phyloP scores from a whole-genome alignment of 2,888 invertebrate genomes.

The Ectobius pallidus region DNA sequence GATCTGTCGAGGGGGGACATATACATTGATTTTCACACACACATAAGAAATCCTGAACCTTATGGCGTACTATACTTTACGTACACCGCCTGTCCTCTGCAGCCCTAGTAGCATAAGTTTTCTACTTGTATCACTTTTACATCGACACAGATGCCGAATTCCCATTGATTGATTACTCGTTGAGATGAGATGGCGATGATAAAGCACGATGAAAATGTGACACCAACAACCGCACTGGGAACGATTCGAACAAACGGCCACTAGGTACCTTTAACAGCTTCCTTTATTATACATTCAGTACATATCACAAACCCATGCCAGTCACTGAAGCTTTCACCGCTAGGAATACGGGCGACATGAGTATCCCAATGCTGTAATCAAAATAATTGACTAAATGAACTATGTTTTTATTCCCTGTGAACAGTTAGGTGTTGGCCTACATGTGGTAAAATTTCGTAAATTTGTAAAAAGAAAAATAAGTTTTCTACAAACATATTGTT shows the following conservation, averaged over 20 bases:
- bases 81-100: too few species aligned
- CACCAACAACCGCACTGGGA: background rate
- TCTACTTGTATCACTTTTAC: too few species aligned
- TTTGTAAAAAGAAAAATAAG: too few species aligned
- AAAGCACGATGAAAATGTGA: constrained; percentile 3
- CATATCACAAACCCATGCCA: background rate
- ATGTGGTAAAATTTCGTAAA: too few species aligned
- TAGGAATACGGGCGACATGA: background rate
- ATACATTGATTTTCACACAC: too few species aligned
- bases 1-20: too few species aligned
- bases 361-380: background rate
- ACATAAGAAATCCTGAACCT: too few species aligned
- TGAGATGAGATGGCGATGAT: background rate
- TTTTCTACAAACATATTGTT: too few species aligned
- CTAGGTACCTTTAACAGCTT: background rate
- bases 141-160: too few species aligned
- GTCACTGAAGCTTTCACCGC: background rate
- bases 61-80: too few species aligned
- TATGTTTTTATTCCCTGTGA: background rate
- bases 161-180: constrained; percentile 12
- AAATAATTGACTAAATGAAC: background rate
- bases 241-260: background rate
- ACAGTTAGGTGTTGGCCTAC: too few species aligned
- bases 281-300: background rate
- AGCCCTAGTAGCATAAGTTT: too few species aligned